Conservation (phyloP, 2,797 vertebrate species). For the Acrossocheilus wenchowensis region DNA sequence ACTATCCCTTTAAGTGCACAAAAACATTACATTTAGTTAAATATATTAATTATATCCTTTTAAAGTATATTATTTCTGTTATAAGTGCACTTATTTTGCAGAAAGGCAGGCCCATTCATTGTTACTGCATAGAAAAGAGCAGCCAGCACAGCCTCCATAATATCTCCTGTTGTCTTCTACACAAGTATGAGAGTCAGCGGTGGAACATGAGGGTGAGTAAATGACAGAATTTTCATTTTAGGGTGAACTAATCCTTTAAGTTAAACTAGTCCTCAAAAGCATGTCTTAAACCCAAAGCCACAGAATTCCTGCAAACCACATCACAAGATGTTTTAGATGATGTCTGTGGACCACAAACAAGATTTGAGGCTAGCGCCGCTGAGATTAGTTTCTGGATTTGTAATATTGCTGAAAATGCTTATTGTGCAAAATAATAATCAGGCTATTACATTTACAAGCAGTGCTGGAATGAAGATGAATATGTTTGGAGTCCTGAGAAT, state of each 20-base stretch:
- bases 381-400: conserved; percentile 63
- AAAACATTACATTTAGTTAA: background rate
- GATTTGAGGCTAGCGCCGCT: conserved; percentile 65
- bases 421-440: conserved; percentile 58
- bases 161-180: background rate
- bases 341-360: conserved; percentile 57
- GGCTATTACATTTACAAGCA: conserved; percentile 58
- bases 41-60: background rate
- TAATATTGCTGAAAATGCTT: conserved; percentile 44
- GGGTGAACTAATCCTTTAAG: conserved; percentile 2
- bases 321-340: conserved; percentile 67
- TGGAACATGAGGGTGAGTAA: background rate
- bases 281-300: conserved; percentile 26
- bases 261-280: conserved; percentile 27
- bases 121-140: background rate
- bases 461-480: conserved; percentile 60
- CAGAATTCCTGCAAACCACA: conserved; percentile 24
- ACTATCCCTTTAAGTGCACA: background rate
- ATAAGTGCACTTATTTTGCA: background rate
- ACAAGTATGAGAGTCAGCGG: background rate
- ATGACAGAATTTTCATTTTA: background rate
- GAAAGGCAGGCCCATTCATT: background rate
- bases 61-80: background rate
- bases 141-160: background rate
- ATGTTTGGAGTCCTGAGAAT: conserved; percentile 44